Evolutionary conservation across 30 jellyfish, hydroid and myxozoan species (phyloP).

Genomic region (Aurelia sp.): DNA sequence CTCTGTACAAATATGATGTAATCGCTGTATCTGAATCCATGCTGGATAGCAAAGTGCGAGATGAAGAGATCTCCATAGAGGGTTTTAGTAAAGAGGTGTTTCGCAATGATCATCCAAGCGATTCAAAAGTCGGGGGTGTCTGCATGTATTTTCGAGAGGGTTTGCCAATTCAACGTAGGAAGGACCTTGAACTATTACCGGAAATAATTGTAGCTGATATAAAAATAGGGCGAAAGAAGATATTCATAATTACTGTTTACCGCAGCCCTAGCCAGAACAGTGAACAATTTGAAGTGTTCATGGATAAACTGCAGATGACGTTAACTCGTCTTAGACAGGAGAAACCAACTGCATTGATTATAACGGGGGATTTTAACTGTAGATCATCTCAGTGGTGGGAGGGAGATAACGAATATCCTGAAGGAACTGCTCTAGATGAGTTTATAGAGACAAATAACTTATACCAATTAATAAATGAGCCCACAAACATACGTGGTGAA

Average conservation of each 20-base stretch:
- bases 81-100: slow-evolving; percentile 53
- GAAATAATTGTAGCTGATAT: slow-evolving; percentile 25
- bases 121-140: slow-evolving; percentile 28
- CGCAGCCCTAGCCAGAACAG: slow-evolving; percentile 29
- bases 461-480: slow-evolving; percentile 3
- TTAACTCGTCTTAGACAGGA: no score
- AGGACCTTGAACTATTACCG: slow-evolving; percentile 28
- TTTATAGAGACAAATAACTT: not conserved
- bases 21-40: slow-evolving; percentile 27
- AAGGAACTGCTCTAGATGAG: no score
- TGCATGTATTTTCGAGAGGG: slow-evolving; percentile 57
- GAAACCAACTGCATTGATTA: no score
- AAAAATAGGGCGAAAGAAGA: slow-evolving; percentile 18
- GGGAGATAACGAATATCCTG: no score
- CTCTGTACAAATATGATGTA: slow-evolving; percentile 30
- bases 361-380: no score
- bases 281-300: slow-evolving; percentile 2
- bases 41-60: slow-evolving; percentile 39
- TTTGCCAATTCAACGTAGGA: slow-evolving; percentile 37
- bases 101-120: slow-evolving; percentile 58
- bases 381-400: no score
- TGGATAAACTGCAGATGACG: not conserved
- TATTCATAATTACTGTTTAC: not conserved
- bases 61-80: slow-evolving; percentile 30
- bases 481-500: slow-evolving; percentile 12